These are phyloP conservation scores for Nycteola revayana DNA, from an alignment of 2,888 invertebrate genomes.

Conservation along the genomic window DNA sequence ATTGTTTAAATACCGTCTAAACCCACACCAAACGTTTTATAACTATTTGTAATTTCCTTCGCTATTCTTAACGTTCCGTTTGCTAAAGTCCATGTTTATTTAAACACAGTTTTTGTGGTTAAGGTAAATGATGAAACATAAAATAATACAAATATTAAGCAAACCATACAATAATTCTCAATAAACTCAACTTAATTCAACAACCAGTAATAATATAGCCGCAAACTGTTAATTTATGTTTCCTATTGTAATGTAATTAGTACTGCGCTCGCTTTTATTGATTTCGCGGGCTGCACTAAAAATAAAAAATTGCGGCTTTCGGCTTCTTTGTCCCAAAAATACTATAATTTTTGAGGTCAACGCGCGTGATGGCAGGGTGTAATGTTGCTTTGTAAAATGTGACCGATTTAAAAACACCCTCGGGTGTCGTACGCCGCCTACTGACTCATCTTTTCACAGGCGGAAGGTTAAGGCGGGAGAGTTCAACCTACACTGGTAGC, in stretches of 20 bases:
- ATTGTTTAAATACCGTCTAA: slow-evolving; percentile 43
- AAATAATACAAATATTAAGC: slow-evolving; percentile 42
- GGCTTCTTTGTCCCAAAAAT: slow-evolving; percentile 52
- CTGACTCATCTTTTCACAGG: slow-evolving; percentile 38
- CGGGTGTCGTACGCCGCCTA: slow-evolving; percentile 29
- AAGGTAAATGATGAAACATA: slow-evolving; percentile 30
- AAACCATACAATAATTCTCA: slow-evolving; percentile 36
- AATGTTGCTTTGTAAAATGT: slow-evolving; percentile 51
- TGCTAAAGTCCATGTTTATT: slow-evolving; percentile 9
- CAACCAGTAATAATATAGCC: slow-evolving; percentile 55
- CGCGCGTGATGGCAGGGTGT: slow-evolving; percentile 50
- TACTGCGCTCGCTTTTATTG: slow-evolving; percentile 43
- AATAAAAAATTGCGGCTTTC: slow-evolving; percentile 46
- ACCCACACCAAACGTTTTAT: slow-evolving; percentile 37
- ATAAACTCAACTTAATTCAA: slow-evolving; percentile 38
- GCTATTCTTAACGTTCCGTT: slow-evolving; percentile 24
- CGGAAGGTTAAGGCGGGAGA: slow-evolving; percentile 26
- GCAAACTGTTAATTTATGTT: slow-evolving; percentile 62
- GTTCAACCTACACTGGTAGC: slow-evolving; percentile 41
- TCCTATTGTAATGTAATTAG: slow-evolving; percentile 54
- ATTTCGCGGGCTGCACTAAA: slow-evolving; percentile 44
- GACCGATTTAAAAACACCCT: slow-evolving; percentile 52
- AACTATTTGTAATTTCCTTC: slow-evolving; percentile 25
- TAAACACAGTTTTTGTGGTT: slow-evolving; percentile 18
- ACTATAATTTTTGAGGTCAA: slow-evolving; percentile 62